A percentile compares a stretch with the other conserved stretches of the same genome.
These are phyloP conservation scores for Coenobita brevimanus DNA, from an alignment of 1,140 invertebrate genomes.

Conservation along the genomic window DNA sequence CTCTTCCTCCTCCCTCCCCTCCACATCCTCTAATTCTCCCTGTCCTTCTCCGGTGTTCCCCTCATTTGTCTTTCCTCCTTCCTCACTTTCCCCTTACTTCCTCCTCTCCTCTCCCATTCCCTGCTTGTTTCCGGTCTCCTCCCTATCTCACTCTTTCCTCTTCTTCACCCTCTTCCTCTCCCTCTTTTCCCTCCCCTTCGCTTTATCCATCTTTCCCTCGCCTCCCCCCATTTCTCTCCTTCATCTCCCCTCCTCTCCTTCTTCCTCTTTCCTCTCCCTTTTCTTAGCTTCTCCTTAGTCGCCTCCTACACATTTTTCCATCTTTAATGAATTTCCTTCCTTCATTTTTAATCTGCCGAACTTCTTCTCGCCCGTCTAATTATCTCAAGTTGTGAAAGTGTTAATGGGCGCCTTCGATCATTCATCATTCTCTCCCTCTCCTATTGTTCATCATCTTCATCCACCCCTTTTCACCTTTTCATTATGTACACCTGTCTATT, in stretches of 20 bases:
- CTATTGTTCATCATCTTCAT: no score
- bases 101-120: background rate
- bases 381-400: no score
- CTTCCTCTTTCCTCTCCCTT: background rate
- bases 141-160: background rate
- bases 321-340: no score
- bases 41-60: background rate
- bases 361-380: no score
- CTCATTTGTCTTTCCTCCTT: background rate
- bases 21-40: background rate
- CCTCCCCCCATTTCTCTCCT: background rate
- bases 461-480: no score
- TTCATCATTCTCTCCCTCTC: no score
- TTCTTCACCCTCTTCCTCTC: background rate
- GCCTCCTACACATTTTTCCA: no score
- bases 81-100: background rate
- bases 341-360: no score
- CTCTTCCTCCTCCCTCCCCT: background rate
- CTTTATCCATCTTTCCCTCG: background rate
- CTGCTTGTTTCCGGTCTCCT: background rate
- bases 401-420: no score
- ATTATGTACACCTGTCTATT: no score
- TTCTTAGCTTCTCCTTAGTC: background rate
- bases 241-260: background rate
- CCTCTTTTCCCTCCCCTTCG: background rate